A percentile compares a stretch with the other conserved stretches of the same genome.
phyloP scores from a whole-genome alignment of 2,113 vertebrate species.

The Sakesphorus luctuosus region DNA sequence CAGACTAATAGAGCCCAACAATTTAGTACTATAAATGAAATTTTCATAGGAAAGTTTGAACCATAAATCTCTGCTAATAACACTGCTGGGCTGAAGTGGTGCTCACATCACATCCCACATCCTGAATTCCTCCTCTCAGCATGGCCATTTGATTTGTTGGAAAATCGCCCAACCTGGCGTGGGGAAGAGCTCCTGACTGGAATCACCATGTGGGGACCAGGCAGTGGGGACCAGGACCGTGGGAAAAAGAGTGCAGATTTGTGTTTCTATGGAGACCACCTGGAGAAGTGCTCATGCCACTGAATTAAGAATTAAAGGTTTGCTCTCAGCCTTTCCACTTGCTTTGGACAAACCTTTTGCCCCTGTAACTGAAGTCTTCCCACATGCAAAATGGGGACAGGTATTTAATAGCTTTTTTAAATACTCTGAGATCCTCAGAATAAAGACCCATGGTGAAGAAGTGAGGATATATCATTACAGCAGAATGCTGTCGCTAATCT shows the following conservation, averaged over 20 bases:
- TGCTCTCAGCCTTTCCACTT: not conserved
- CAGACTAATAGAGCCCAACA: constrained; percentile 10
- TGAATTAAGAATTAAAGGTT: not conserved
- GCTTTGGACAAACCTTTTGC: not conserved
- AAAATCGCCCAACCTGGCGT: not conserved
- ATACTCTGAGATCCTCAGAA: not conserved
- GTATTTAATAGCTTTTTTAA: not conserved
- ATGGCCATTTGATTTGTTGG: not conserved
- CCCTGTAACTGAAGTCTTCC: not conserved
- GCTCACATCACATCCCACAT: not conserved
- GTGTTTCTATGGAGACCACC: not conserved
- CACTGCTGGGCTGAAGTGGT: rapidly evolving
- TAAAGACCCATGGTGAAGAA: not conserved
- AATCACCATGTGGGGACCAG: not conserved
- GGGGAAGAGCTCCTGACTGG: not conserved
- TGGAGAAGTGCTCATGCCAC: not conserved
- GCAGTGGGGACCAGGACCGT: not conserved
- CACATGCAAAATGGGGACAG: not conserved
- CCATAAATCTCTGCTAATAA: not conserved
- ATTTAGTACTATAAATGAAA: not conserved
- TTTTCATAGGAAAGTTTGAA: not conserved
- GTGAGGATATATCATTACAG: not conserved
- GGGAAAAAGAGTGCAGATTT: not conserved
- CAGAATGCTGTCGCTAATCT: not conserved
- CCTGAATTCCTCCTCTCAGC: not conserved